Percentiles rank a stretch among this genome's conserved stretches.
phyloP scores from a whole-genome alignment of 2,888 invertebrate species.

The Polydrusus cervinus region DNA sequence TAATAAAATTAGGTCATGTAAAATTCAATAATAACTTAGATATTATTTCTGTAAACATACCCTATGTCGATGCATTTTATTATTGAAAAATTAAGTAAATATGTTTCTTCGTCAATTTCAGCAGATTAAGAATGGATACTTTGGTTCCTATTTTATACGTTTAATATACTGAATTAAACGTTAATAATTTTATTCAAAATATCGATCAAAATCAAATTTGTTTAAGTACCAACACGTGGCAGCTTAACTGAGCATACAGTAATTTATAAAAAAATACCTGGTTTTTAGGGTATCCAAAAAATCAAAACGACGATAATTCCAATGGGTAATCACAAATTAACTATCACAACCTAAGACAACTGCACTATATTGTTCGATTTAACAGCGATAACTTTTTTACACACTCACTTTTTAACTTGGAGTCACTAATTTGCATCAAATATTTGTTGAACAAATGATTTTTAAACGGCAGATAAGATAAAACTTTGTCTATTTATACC shows the following conservation, averaged over 20 bases:
- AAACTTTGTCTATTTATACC: background rate
- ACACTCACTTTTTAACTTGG: background rate
- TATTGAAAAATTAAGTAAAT: no score
- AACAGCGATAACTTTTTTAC: background rate
- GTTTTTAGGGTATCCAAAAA: background rate
- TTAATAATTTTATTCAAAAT: no score
- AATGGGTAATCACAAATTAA: background rate
- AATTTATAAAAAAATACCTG: background rate
- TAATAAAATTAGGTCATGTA: no score
- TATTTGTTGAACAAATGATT: slow-evolving; percentile 4
- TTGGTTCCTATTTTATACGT: no score
- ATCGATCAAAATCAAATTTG: no score
- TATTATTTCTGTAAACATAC: no score
- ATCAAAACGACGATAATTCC: background rate
- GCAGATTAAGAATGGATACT: no score
- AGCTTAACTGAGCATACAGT: background rate
- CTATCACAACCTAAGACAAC: slow-evolving; percentile 1
- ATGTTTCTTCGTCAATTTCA: no score
- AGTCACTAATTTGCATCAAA: background rate
- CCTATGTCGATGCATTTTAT: no score
- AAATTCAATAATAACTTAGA: no score
- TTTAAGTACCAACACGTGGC: no score
- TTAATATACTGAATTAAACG: no score
- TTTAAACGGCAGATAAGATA: background rate
- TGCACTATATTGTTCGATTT: background rate